These are phyloP conservation scores for Chymomyza caudatula DNA, from an alignment of 2,888 invertebrate genomes.

Conservation along the genomic window DNA sequence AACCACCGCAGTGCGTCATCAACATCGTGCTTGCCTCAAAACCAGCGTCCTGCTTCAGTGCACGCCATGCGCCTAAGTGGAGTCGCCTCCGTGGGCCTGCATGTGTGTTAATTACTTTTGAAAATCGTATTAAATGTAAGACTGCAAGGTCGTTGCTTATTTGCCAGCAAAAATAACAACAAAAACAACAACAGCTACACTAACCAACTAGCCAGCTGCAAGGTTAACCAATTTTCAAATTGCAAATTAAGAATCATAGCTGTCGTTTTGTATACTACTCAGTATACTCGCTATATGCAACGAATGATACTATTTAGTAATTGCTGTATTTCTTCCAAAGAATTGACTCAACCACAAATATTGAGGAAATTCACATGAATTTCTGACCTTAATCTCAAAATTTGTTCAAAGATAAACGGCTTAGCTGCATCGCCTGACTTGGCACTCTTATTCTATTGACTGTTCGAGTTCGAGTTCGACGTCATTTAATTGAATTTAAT, in stretches of 20 bases:
- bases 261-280: slow-evolving; percentile 15
- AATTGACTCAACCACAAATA: slow-evolving; percentile 51
- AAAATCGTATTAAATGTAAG: slow-evolving; percentile 41
- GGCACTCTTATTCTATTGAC: slow-evolving; percentile 17
- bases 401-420: slow-evolving; percentile 33
- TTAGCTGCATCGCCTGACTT: slow-evolving; percentile 7
- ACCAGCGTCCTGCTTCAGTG: slow-evolving; percentile 66
- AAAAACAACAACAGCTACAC: not conserved
- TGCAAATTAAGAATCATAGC: slow-evolving; percentile 32
- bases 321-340: slow-evolving; percentile 10
- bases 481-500: slow-evolving; percentile 65
- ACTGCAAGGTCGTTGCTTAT: slow-evolving; percentile 51
- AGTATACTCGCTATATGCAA: not conserved
- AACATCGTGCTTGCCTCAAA: not conserved
- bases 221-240: slow-evolving; percentile 41
- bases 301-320: not conserved
- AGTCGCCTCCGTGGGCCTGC: slow-evolving; percentile 1
- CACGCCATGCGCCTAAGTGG: slow-evolving; percentile 6
- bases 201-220: slow-evolving; percentile 22
- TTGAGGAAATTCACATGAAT: slow-evolving; percentile 61
- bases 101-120: slow-evolving; percentile 60
- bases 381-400: slow-evolving; percentile 44
- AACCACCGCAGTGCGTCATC: slow-evolving; percentile 28
- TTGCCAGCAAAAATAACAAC: slow-evolving; percentile 41
- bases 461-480: slow-evolving; percentile 10